Conservation (phyloP, 2,888 invertebrate species). For the Scotopteryx bipunctaria region DNA sequence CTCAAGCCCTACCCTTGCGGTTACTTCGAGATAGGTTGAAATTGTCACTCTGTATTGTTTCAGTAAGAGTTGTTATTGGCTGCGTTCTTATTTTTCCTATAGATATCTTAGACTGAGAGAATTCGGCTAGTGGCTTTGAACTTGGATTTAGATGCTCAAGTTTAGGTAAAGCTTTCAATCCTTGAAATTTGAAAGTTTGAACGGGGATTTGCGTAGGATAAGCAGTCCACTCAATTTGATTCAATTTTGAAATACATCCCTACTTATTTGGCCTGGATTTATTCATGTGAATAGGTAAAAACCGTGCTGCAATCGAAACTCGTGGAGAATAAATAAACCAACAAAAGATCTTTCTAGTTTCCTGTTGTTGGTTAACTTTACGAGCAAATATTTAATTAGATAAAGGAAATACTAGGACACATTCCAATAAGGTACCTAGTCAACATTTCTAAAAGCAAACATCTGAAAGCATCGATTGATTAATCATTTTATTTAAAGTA, state of each 20-base stretch:
- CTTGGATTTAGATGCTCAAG: neutral
- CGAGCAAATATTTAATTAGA: too few relatives aligned
- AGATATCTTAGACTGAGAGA: neutral
- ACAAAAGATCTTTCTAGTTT: too few relatives aligned
- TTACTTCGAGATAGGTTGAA: neutral
- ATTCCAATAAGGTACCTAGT: too few relatives aligned
- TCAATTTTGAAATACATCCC: neutral
- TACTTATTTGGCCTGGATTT: neutral
- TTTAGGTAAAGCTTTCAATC: neutral
- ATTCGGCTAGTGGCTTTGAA: neutral
- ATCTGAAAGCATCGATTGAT: too few relatives aligned
- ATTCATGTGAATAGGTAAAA: too few relatives aligned
- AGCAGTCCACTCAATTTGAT: neutral
- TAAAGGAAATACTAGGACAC: too few relatives aligned
- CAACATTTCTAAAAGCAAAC: too few relatives aligned
- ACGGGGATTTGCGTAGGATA: neutral
- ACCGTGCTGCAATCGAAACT: too few relatives aligned
- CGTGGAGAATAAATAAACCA: too few relatives aligned
- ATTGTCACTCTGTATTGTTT: constrained; percentile 1
- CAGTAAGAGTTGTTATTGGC: neutral
- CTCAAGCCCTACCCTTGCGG: neutral
- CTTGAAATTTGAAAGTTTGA: neutral
- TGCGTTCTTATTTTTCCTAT: constrained; percentile 1
- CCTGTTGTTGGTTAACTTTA: too few relatives aligned
- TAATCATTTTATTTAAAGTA: too few relatives aligned